Evolutionary conservation across 2,113 vertebrate genomes (phyloP), one percentile per base, ranked within the genome.

Genomic region (Macheiramphus alcinus): DNA sequence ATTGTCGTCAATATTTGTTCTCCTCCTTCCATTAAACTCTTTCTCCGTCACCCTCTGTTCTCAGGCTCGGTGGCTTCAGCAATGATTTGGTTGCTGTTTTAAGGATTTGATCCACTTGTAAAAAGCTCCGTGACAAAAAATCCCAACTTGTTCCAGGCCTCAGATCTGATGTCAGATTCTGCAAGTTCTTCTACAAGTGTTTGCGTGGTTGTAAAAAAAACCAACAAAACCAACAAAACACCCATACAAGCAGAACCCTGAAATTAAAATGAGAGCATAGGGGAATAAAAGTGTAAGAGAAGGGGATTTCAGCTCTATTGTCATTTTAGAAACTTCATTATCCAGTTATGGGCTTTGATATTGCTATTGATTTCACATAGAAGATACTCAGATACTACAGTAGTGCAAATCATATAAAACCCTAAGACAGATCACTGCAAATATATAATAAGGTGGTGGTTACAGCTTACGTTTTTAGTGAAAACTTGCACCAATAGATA

Each of bases 281-380:
- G 50, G 84, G 38, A 67, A 80, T 27, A 29, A 62, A 50, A 40
- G 36, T 68, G 55, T 45, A 27, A 82, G 68, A 80, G 73, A 85
- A 86, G 29, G 48, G 26, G 26, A 61, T 71, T 71, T 85, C 67
- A 72, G 59, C 72, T 93, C 93, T 74, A 2, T 65, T 96, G 74
- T 94, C 84, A 27, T 81, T 93, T 90, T 71, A 80, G 90, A 88
- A 93, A 87, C 86, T 91, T 97, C 94, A 91, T 97, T 95, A 95
- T 86, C 80, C 45, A 75, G 65, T 95, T 94, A 48, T 22, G 58
- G 70, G 66, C 61, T 87, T 89, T 93, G 86, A 91, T 95, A 93
- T 87, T 95, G 80, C 52, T 92, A 94, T 95, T 96, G 96, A 95
- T 97, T 97, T 94, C 56, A 55, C 76, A 38, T n/a, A 59, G 82